A percentile compares a stretch with the other conserved stretches of the same genome.
These are phyloP conservation scores for Darevskia nairensis DNA, from an alignment of 2,797 vertebrate genomes.

Conservation along the genomic window DNA sequence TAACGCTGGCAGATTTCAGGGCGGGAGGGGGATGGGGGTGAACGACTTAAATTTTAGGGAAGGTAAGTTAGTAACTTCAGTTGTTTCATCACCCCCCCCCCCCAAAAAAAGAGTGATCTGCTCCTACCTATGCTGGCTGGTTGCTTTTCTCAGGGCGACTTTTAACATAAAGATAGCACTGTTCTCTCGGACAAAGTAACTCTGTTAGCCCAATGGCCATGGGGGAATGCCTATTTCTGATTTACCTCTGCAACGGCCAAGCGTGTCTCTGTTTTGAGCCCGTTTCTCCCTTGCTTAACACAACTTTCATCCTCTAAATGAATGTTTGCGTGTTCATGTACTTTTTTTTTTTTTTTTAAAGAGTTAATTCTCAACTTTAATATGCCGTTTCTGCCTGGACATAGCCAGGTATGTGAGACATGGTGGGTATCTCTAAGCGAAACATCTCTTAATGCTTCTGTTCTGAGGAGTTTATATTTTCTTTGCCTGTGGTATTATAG, in stretches of 20 bases:
- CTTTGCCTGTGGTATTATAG: neutral
- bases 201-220: conserved; percentile 1
- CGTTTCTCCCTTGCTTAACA: neutral
- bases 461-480: neutral
- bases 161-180: conserved; percentile 37
- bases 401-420: conserved; percentile 20
- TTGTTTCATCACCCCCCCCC: neutral
- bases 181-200: neutral
- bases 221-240: neutral
- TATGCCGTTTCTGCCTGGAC: neutral
- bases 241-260: conserved; percentile 38
- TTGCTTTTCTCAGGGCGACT: conserved; percentile 33
- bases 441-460: conserved; percentile 23
- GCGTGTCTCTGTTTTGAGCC: neutral
- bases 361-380: neutral
- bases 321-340: neutral
- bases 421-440: neutral
- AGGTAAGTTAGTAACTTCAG: neutral
- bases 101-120: conserved; percentile 27
- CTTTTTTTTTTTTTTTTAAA: neutral
- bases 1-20: conserved; percentile 25
- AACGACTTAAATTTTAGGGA: neutral
- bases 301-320: conserved; percentile 9
- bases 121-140: neutral
- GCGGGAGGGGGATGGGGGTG: neutral